A percentile compares a stretch with the other conserved stretches of the same genome.
Conservation (phyloP, 2,888 invertebrate species). For the Dysmachus trigonus region DNA sequence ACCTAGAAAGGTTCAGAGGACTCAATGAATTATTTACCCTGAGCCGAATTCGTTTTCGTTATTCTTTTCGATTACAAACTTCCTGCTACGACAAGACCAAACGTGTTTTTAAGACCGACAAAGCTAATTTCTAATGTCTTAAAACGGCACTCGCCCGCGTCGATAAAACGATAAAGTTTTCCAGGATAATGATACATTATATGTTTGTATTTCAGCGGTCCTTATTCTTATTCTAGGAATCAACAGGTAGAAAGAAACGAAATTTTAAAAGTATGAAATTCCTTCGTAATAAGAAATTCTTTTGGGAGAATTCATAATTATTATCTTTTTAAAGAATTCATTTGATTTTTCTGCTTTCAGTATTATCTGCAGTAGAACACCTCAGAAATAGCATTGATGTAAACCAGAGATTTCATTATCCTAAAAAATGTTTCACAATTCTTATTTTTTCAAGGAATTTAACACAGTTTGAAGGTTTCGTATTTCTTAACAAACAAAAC, state of each 20-base stretch:
- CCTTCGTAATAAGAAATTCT: background rate
- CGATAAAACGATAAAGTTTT: background rate
- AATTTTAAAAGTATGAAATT: background rate
- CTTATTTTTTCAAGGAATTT: too few species aligned
- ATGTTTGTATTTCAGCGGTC: background rate
- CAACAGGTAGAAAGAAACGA: background rate
- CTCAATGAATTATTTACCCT: slow-evolving; percentile 21
- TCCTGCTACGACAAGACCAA: background rate
- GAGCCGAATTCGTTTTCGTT: background rate
- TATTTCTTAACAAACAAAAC: too few species aligned
- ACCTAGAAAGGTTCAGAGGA: background rate
- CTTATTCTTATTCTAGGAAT: background rate
- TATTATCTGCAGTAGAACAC: background rate
- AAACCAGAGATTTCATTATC: background rate
- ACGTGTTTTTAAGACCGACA: background rate
- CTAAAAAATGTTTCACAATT: background rate
- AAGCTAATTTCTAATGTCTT: slow-evolving; percentile 19
- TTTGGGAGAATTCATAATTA: background rate
- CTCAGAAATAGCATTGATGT: background rate
- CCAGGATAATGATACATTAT: background rate
- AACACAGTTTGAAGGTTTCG: too few species aligned
- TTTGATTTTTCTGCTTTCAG: too few species aligned
- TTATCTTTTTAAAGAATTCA: background rate
- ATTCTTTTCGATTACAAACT: background rate
- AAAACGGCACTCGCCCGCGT: background rate